phyloP scores from a whole-genome alignment of 2,888 invertebrate species.

The Margaritifera margaritifera region DNA sequence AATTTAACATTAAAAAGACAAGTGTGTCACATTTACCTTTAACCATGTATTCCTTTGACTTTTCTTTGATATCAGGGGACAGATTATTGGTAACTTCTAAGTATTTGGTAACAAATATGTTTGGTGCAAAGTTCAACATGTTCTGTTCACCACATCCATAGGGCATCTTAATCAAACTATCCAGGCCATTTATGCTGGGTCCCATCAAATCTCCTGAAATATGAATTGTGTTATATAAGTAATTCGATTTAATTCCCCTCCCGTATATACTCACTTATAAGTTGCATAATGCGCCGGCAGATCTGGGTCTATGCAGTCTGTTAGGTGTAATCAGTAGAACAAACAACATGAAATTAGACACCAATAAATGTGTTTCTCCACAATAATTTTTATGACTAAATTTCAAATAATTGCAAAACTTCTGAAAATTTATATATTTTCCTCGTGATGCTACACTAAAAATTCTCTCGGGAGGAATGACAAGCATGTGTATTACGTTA shows the following conservation, averaged over 20 bases:
- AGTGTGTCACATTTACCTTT: slow-evolving; percentile 31
- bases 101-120: slow-evolving; percentile 89
- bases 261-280: neutral
- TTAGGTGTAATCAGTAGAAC: too few relatives aligned
- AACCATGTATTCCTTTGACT: slow-evolving; percentile 40
- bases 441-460: too few relatives aligned
- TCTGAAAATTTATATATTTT: too few relatives aligned
- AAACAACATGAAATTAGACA: too few relatives aligned
- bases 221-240: neutral
- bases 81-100: slow-evolving; percentile 82
- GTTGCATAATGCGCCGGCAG: too few relatives aligned
- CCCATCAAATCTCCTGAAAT: slow-evolving; percentile 83
- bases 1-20: too few relatives aligned
- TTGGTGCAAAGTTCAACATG: slow-evolving; percentile 91
- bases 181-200: slow-evolving; percentile 83
- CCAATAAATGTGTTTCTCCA: too few relatives aligned
- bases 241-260: neutral
- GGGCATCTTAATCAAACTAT: slow-evolving; percentile 83
- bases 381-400: too few relatives aligned
- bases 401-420: too few relatives aligned
- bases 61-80: slow-evolving; percentile 74
- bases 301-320: too few relatives aligned
- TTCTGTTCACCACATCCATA: slow-evolving; percentile 95
- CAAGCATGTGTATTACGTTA: too few relatives aligned
- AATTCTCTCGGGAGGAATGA: too few relatives aligned